These are phyloP conservation scores for Petrocephalus schoutedeni DNA, from an alignment of 2,797 vertebrate genomes.

Conservation along the genomic window DNA sequence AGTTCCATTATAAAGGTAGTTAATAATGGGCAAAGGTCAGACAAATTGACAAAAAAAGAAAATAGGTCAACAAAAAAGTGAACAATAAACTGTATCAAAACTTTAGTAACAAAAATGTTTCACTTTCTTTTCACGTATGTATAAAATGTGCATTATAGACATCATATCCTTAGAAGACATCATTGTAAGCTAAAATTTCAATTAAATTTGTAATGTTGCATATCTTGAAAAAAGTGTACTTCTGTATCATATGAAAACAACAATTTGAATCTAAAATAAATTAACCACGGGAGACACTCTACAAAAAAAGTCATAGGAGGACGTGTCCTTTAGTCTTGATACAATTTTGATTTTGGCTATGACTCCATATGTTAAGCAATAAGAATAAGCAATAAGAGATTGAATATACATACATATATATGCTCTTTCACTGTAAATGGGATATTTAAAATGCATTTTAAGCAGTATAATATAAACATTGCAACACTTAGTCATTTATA, in stretches of 20 bases:
- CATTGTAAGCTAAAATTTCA: not conserved
- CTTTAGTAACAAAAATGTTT: not conserved
- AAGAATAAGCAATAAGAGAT: not conserved
- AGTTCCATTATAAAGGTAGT: conserved; percentile 54
- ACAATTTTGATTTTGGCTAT: not conserved
- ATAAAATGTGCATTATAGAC: not conserved
- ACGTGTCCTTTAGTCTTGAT: not conserved
- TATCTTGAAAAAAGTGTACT: not conserved
- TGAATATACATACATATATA: not conserved
- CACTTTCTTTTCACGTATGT: not conserved
- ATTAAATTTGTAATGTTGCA: not conserved
- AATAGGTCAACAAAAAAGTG: not conserved
- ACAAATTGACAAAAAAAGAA: conserved; percentile 43
- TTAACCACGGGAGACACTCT: not conserved
- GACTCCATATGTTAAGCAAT: not conserved
- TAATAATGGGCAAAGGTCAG: conserved; percentile 59
- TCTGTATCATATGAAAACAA: not conserved
- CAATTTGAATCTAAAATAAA: not conserved
- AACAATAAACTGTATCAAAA: not conserved
- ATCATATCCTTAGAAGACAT: not conserved
- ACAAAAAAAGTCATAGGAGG: not conserved
- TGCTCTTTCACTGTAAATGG: not conserved
- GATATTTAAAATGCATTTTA: not conserved
- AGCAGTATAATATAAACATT: not conserved
- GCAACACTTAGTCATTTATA: not conserved